phyloP scores from a whole-genome alignment of 1,140 invertebrate species.

The Saccostrea glomerata region DNA sequence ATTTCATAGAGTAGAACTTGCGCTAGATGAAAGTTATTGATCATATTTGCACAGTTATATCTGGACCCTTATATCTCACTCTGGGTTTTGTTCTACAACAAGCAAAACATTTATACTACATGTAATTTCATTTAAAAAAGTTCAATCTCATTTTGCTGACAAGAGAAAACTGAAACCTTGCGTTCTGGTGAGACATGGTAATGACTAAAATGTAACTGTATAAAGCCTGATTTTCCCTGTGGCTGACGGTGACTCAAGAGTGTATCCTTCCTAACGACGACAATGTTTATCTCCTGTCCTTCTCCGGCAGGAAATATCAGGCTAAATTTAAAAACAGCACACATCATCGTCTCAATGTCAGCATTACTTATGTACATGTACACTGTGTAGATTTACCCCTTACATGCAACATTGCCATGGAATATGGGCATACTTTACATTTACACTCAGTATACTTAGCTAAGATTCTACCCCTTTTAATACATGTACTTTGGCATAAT shows the following conservation, averaged over 20 bases:
- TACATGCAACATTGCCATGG: too few relatives aligned
- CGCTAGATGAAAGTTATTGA: not conserved
- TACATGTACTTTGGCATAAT: too few relatives aligned
- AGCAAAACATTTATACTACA: not conserved
- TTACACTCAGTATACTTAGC: too few relatives aligned
- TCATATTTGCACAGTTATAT: not conserved
- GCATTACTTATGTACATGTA: not conserved
- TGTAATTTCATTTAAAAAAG: not conserved
- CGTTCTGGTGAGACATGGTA: not conserved
- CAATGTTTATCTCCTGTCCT: constrained; percentile 13
- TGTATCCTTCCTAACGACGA: not conserved
- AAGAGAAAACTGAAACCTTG: too few relatives aligned
- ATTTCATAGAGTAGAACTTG: not conserved
- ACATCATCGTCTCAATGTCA: not conserved
- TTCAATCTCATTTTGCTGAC: not conserved
- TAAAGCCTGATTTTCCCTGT: not conserved
- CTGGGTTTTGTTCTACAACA: not conserved
- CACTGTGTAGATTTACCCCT: not conserved
- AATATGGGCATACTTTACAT: too few relatives aligned
- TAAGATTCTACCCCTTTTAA: too few relatives aligned
- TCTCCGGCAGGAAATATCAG: constrained; percentile 10
- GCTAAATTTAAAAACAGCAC: constrained; percentile 3
- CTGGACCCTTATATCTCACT: not conserved
- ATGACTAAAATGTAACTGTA: not conserved
- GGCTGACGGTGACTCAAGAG: not conserved